phyloP scores from a whole-genome alignment of 2,797 vertebrate genomes.

The Sciurus carolinensis region DNA sequence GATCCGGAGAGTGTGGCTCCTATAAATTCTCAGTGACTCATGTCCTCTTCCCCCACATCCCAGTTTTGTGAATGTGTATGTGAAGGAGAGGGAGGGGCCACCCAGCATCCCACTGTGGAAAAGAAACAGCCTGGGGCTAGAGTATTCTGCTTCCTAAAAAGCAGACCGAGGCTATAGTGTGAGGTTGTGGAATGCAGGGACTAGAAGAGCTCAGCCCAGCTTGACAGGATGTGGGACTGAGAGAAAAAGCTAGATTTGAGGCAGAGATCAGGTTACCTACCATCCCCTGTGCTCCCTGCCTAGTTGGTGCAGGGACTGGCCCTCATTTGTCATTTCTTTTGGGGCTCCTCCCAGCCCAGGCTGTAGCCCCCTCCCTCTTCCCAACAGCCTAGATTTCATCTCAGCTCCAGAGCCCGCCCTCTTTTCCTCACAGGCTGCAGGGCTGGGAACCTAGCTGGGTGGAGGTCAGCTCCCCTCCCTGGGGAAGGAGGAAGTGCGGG shows the following conservation, averaged over 20 bases:
- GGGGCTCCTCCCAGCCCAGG: conserved; percentile 70
- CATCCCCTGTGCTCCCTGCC: conserved; percentile 41
- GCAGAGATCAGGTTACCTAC: conserved; percentile 81
- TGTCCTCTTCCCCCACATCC: conserved; percentile 58
- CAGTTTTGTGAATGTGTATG: conserved; percentile 31
- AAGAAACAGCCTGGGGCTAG: neutral
- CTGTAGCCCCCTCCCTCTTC: conserved; percentile 2
- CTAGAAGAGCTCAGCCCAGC: conserved; percentile 18
- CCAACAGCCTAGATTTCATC: neutral
- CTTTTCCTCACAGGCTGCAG: conserved; percentile 8
- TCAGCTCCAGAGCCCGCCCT: conserved; percentile 6
- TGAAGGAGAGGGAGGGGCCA: neutral
- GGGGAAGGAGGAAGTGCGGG: conserved; percentile 63
- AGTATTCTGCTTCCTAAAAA: neutral
- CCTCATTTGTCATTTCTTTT: conserved; percentile 63
- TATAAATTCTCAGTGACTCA: conserved; percentile 76
- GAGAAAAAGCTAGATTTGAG: conserved; percentile 67
- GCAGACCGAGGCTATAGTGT: neutral
- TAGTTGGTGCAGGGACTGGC: conserved; percentile 7
- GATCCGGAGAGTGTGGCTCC: neutral
- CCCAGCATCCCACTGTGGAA: neutral
- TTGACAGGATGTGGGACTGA: conserved; percentile 79
- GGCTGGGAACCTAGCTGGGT: neutral
- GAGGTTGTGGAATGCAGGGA: neutral
- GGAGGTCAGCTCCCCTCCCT: conserved; percentile 28